phyloP scores from a whole-genome alignment of 2,888 invertebrate genomes.

The Epsilonema sp. region DNA sequence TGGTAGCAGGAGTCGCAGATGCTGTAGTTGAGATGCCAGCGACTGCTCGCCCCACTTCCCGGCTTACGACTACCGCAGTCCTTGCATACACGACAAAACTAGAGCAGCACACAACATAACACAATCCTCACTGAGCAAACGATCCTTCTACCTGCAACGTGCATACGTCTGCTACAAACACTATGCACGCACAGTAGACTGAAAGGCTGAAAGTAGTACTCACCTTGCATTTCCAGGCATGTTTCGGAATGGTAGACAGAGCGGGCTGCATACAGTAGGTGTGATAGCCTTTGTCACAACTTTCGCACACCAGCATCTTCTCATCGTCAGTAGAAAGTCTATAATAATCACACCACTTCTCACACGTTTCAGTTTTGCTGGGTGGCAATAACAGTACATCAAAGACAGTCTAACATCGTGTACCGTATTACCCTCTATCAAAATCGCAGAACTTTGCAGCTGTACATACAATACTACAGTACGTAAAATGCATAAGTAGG shows the following conservation, averaged over 20 bases:
- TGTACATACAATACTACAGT: neutral
- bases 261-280: constrained; percentile 72
- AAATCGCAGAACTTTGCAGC: too few species aligned
- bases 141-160: too few species aligned
- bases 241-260: constrained; percentile 81
- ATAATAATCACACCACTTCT: constrained; percentile 9
- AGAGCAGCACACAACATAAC: constrained; percentile 7
- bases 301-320: constrained; percentile 68
- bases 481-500: neutral
- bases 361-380: too few species aligned
- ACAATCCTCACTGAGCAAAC: too few species aligned
- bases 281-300: constrained; percentile 91
- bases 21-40: constrained; percentile 94
- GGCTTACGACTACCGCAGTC: constrained; percentile 90
- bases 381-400: too few species aligned
- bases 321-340: constrained; percentile 55
- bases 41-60: constrained; percentile 76
- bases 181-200: too few species aligned
- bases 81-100: constrained; percentile 83
- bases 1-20: constrained; percentile 97
- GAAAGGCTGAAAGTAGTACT: constrained; percentile 13
- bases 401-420: too few species aligned
- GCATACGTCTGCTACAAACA: too few species aligned
- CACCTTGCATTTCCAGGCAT: constrained; percentile 89
- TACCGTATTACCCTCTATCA: too few species aligned